Conservation (phyloP, 92 coral and sea anemone species). For the Ricordea florida region DNA sequence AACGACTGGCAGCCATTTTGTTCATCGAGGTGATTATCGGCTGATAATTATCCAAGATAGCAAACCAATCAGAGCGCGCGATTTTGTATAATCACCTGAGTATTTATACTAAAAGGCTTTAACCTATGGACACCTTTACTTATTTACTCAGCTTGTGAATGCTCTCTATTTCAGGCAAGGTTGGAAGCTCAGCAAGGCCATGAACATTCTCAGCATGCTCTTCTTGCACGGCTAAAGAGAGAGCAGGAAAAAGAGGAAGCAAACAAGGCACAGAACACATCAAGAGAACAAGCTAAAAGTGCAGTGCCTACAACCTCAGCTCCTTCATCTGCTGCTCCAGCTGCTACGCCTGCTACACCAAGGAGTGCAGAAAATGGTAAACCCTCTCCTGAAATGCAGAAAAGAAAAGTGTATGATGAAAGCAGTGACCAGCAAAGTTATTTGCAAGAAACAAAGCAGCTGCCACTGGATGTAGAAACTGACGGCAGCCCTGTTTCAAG, state of each 20-base stretch:
- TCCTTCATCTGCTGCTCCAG: background rate
- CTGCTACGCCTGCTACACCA: slow-evolving; percentile 18
- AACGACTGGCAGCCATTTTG: too few species aligned
- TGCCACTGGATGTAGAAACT: background rate
- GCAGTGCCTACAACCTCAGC: too few species aligned
- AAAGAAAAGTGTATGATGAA: background rate
- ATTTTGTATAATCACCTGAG: too few species aligned
- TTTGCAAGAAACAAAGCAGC: background rate
- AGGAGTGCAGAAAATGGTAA: slow-evolving; percentile 28
- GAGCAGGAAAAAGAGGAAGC: slow-evolving; percentile 4
- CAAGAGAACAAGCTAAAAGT: slow-evolving; percentile 5
- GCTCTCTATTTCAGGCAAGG: slow-evolving; percentile 69
- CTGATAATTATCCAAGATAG: too few species aligned
- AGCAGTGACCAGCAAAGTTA: background rate
- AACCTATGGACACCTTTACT: too few species aligned
- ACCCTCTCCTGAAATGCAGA: slow-evolving; percentile 33
- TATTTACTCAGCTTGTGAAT: too few species aligned
- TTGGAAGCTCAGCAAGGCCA: slow-evolving; percentile 77
- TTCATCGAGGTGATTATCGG: too few species aligned
- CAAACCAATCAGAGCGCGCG: too few species aligned
- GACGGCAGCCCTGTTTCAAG: slow-evolving; percentile 38
- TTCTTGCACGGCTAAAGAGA: slow-evolving; percentile 50
- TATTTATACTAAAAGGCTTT: too few species aligned
- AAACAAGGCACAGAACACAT: background rate
- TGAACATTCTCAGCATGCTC: slow-evolving; percentile 82